Conservation (phyloP, 2,113 vertebrate species). For the Halichoeres trimaculatus region DNA sequence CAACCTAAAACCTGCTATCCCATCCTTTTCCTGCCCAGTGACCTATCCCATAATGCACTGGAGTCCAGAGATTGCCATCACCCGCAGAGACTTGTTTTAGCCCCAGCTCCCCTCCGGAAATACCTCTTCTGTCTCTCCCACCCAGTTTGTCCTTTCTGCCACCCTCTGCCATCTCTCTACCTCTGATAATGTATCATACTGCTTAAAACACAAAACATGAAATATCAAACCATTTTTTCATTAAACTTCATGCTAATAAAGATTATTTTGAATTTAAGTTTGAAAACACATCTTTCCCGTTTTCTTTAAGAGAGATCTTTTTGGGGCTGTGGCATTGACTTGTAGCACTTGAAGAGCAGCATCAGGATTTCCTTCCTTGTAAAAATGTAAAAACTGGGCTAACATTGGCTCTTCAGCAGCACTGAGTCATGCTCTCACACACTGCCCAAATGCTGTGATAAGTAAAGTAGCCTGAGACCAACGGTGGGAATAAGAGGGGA, state of each 20-base stretch:
- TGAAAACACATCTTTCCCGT: neutral
- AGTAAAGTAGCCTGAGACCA: neutral
- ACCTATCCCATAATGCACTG: slow-evolving; percentile 64
- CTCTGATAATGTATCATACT: slow-evolving; percentile 12
- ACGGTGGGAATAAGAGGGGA: neutral
- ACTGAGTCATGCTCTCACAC: neutral
- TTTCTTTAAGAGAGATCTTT: slow-evolving; percentile 1
- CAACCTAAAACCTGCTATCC: slow-evolving; percentile 50
- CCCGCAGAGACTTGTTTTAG: slow-evolving; percentile 66
- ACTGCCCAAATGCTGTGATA: no score
- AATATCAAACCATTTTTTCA: slow-evolving; percentile 10
- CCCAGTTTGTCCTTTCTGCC: slow-evolving; percentile 62
- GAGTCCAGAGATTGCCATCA: slow-evolving; percentile 77
- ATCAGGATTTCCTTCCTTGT: neutral
- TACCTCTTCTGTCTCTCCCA: slow-evolving; percentile 72
- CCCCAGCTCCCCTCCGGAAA: slow-evolving; percentile 78
- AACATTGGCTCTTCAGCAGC: slow-evolving; percentile 17
- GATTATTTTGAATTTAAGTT: no score
- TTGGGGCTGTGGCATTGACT: neutral
- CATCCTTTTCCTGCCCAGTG: slow-evolving; percentile 67
- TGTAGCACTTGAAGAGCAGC: neutral
- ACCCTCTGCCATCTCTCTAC: slow-evolving; percentile 29
- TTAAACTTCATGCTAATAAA: no score
- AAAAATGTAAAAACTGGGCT: slow-evolving; percentile 25
- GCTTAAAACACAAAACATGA: slow-evolving; percentile 12